Evolutionary conservation across 2,797 vertebrate genomes (phyloP).

Genomic region (Molossus molossus): DNA sequence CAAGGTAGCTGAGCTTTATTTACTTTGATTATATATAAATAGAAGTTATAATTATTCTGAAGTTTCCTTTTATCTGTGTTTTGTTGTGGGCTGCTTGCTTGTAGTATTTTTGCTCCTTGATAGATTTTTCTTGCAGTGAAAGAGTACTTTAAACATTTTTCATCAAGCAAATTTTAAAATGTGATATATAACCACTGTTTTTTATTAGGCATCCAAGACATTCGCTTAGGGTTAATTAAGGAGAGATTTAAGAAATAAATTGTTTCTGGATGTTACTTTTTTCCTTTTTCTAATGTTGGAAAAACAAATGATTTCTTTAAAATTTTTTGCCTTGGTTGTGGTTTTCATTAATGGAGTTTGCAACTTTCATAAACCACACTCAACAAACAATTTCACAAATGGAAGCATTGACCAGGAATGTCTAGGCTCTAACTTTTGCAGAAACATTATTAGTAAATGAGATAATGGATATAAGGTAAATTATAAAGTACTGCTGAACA

Average conservation of each 20-base stretch:
- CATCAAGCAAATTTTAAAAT: slow-evolving; percentile 58
- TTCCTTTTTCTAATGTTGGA: not conserved
- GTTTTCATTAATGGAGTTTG: slow-evolving; percentile 38
- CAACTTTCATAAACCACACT: slow-evolving; percentile 1
- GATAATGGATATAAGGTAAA: not conserved
- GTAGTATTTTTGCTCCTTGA: slow-evolving; percentile 21
- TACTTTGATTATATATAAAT: slow-evolving; percentile 66
- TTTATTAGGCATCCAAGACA: slow-evolving; percentile 18
- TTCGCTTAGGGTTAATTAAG: not conserved
- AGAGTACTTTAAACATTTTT: slow-evolving; percentile 24
- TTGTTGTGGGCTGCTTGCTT: not conserved
- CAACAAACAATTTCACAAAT: slow-evolving; percentile 51
- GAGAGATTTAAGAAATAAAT: not conserved
- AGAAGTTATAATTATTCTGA: slow-evolving; percentile 17
- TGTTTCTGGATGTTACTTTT: not conserved
- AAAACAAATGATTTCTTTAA: not conserved
- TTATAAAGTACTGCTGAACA: slow-evolving; percentile 37
- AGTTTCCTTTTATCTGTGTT: slow-evolving; percentile 7
- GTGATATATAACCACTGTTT: not conserved
- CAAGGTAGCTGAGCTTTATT: slow-evolving; percentile 36
- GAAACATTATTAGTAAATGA: not conserved
- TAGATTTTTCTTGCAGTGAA: slow-evolving; percentile 38
- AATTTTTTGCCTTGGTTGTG: slow-evolving; percentile 17
- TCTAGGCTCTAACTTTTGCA: not conserved
- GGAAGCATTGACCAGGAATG: not conserved